Evolutionary conservation across 1,140 invertebrate genomes (phyloP).

Genomic region (Nebria ingens): DNA sequence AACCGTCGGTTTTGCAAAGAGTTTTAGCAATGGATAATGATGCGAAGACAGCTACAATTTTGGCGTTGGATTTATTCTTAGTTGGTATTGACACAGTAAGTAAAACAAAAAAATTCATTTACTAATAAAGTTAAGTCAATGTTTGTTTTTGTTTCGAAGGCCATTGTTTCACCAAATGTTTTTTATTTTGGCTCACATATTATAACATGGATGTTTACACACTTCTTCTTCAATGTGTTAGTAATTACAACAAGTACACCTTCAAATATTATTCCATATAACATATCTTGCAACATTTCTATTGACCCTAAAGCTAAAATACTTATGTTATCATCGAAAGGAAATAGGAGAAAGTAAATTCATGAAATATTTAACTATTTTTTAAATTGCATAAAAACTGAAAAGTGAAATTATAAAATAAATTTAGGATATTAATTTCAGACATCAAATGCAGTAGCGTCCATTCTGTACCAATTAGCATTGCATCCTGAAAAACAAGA

Average conservation of each 20-base stretch:
- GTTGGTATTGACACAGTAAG: slow-evolving; percentile 84
- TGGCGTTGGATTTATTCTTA: slow-evolving; percentile 77
- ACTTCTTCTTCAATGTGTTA: too few species aligned
- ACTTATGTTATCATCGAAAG: too few species aligned
- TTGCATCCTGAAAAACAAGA: slow-evolving; percentile 67
- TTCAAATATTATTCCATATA: too few species aligned
- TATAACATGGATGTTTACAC: too few species aligned
- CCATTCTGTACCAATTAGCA: slow-evolving; percentile 74
- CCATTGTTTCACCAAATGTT: too few species aligned
- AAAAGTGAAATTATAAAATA: background rate
- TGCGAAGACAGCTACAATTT: slow-evolving; percentile 67
- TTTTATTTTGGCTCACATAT: too few species aligned
- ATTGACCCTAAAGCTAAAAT: too few species aligned
- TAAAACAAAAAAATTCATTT: slow-evolving; percentile 9
- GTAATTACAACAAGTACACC: too few species aligned
- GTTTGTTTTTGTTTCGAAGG: background rate
- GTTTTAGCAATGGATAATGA: slow-evolving; percentile 63
- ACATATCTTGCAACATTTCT: too few species aligned
- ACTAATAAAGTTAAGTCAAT: background rate
- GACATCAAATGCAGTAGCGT: slow-evolving; percentile 83
- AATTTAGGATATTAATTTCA: slow-evolving; percentile 26
- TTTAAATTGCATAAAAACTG: slow-evolving; percentile 4
- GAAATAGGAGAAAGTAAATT: background rate
- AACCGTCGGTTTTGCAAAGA: slow-evolving; percentile 64
- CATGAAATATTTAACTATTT: background rate